Evolutionary conservation across 2,888 invertebrate genomes (phyloP).

Genomic region (Anaspis maculata): DNA sequence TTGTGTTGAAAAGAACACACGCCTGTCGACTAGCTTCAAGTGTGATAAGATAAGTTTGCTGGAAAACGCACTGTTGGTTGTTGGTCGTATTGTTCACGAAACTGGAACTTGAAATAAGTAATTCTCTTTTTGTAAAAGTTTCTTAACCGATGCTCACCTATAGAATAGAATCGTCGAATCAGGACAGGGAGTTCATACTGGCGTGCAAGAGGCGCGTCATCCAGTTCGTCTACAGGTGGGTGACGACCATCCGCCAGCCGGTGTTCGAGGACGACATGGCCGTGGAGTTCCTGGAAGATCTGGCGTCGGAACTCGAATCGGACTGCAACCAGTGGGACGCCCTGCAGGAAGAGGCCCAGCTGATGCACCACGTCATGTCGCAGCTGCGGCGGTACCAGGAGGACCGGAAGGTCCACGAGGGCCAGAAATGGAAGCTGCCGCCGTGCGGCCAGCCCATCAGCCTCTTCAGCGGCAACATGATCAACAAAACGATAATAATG

Average conservation of each 20-base stretch:
- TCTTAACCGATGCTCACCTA: slow-evolving; percentile 47
- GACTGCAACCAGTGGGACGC: slow-evolving; percentile 52
- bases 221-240: slow-evolving; percentile 71
- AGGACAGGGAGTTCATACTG: slow-evolving; percentile 58
- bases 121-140: too few species aligned
- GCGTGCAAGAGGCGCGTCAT: slow-evolving; percentile 68
- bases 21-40: too few species aligned
- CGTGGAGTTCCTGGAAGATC: slow-evolving; percentile 66
- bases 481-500: slow-evolving; percentile 51
- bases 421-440: slow-evolving; percentile 63
- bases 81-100: too few species aligned
- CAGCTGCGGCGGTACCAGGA: slow-evolving; percentile 54
- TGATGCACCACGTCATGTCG: slow-evolving; percentile 60
- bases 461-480: slow-evolving; percentile 52
- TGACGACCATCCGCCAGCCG: slow-evolving; percentile 59
- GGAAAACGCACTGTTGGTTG: too few species aligned
- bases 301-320: slow-evolving; percentile 60
- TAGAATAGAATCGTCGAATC: slow-evolving; percentile 48
- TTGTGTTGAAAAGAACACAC: too few species aligned
- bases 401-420: slow-evolving; percentile 50
- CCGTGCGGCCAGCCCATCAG: slow-evolving; percentile 62
- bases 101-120: too few species aligned
- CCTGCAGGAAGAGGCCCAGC: slow-evolving; percentile 57
- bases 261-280: slow-evolving; percentile 67
- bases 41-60: too few species aligned